A percentile compares a stretch with the other conserved stretches of the same genome.
These are phyloP conservation scores for Andrena haemorrhoa DNA, from an alignment of 2,888 invertebrate genomes.

Conservation along the genomic window DNA sequence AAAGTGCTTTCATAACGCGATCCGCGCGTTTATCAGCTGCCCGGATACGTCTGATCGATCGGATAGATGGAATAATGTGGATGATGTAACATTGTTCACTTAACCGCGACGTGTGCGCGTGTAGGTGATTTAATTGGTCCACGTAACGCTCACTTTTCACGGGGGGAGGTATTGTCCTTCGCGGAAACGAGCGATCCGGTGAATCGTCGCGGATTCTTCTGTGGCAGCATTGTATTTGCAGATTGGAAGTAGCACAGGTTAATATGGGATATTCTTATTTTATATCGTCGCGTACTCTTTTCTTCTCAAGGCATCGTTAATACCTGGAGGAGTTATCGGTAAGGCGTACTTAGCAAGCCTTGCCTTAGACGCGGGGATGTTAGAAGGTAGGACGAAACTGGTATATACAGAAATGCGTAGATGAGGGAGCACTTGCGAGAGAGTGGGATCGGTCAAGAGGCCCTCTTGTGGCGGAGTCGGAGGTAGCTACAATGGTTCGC, in stretches of 20 bases:
- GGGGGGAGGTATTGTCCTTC: conserved; percentile 5
- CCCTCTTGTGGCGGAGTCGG: too few relatives aligned
- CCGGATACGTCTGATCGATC: conserved; percentile 66
- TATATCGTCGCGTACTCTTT: not conserved
- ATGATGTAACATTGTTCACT: conserved; percentile 66
- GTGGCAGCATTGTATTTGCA: not conserved
- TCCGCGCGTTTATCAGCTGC: conserved; percentile 68
- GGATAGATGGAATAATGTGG: conserved; percentile 66
- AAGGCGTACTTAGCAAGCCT: too few relatives aligned
- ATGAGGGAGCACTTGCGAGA: too few relatives aligned
- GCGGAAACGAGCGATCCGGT: not conserved
- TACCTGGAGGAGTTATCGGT: not conserved
- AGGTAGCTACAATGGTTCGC: too few relatives aligned
- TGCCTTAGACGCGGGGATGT: too few relatives aligned
- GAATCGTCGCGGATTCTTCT: not conserved
- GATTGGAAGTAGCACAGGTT: too few relatives aligned
- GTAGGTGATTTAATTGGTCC: conserved; percentile 60
- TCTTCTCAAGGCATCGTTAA: not conserved
- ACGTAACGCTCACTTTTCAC: conserved; percentile 3
- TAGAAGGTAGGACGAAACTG: too few relatives aligned
- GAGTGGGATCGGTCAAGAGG: too few relatives aligned
- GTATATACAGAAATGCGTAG: too few relatives aligned
- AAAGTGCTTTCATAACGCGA: conserved; percentile 66
- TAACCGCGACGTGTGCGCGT: conserved; percentile 61
- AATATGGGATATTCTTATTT: not conserved